Conservation (phyloP, 2,888 invertebrate genomes). For the Ametastegia equiseti region DNA sequence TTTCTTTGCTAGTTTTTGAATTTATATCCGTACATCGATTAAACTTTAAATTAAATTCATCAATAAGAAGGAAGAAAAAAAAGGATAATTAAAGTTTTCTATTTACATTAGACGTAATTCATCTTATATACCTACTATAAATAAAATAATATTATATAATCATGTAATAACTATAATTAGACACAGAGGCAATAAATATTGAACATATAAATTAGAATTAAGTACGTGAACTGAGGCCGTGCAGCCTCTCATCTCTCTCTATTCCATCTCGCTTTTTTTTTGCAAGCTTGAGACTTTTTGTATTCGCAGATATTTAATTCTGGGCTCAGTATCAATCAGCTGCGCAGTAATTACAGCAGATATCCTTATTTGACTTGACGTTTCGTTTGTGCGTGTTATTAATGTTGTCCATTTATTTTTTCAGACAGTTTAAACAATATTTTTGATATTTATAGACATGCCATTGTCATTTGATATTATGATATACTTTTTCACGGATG, state of each 20-base stretch:
- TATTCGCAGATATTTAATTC: neutral
- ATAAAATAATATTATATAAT: slow-evolving; percentile 33
- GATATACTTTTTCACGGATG: too few relatives aligned
- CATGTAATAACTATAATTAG: slow-evolving; percentile 14
- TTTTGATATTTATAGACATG: too few relatives aligned
- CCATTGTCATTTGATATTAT: too few relatives aligned
- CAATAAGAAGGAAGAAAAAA: neutral
- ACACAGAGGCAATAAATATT: slow-evolving; percentile 46
- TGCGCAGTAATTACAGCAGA: too few relatives aligned
- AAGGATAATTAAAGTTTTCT: neutral
- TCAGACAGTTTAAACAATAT: too few relatives aligned
- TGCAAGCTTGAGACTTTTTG: neutral
- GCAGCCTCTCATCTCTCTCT: too few relatives aligned
- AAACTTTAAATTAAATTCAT: neutral
- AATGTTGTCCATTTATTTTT: too few relatives aligned
- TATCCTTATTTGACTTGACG: too few relatives aligned
- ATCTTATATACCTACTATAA: slow-evolving; percentile 28
- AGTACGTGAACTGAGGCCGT: slow-evolving; percentile 21
- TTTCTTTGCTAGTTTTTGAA: neutral
- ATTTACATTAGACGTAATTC: slow-evolving; percentile 31
- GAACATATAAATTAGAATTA: slow-evolving; percentile 45
- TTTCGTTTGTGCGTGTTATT: too few relatives aligned
- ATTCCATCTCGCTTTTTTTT: neutral
- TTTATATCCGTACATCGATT: slow-evolving; percentile 27
- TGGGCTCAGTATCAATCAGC: too few relatives aligned